phyloP scores from a whole-genome alignment of 1,140 invertebrate genomes.

The Halesus radiatus region DNA sequence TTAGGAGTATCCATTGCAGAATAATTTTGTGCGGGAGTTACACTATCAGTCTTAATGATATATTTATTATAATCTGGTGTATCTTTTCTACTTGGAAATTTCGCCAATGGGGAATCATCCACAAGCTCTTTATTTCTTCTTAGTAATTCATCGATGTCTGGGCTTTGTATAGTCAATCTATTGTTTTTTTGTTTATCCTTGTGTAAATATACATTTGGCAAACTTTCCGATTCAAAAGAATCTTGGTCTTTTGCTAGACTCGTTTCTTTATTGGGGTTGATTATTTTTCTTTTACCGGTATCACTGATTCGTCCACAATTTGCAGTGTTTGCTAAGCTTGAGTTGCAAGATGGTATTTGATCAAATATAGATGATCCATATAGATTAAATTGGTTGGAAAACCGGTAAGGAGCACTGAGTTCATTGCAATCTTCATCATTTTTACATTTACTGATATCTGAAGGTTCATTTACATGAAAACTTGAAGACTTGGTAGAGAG shows the following conservation, averaged over 20 bases:
- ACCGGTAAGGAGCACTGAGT: not conserved
- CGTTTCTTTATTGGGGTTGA: too few relatives aligned
- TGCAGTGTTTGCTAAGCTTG: slow-evolving; percentile 38
- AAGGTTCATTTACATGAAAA: not conserved
- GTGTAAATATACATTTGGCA: not conserved
- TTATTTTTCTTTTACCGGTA: slow-evolving; percentile 56
- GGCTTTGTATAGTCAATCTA: too few relatives aligned
- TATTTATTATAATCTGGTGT: slow-evolving; percentile 62
- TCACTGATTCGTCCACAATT: slow-evolving; percentile 11
- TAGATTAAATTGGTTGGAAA: slow-evolving; percentile 57
- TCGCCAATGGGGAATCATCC: not conserved
- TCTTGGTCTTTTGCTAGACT: not conserved
- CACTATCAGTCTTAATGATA: slow-evolving; percentile 68
- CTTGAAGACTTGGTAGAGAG: too few relatives aligned
- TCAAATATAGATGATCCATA: slow-evolving; percentile 59
- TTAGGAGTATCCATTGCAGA: slow-evolving; percentile 68
- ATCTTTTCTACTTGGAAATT: not conserved
- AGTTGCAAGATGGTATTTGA: slow-evolving; percentile 50
- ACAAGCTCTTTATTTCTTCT: not conserved
- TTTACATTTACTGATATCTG: too few relatives aligned
- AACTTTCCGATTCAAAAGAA: not conserved
- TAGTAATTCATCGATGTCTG: not conserved
- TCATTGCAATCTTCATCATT: not conserved
- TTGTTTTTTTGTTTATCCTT: not conserved
- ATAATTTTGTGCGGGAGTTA: slow-evolving; percentile 72